Evolutionary conservation across 2,888 invertebrate species (phyloP).

Genomic region (Agrotis puta): DNA sequence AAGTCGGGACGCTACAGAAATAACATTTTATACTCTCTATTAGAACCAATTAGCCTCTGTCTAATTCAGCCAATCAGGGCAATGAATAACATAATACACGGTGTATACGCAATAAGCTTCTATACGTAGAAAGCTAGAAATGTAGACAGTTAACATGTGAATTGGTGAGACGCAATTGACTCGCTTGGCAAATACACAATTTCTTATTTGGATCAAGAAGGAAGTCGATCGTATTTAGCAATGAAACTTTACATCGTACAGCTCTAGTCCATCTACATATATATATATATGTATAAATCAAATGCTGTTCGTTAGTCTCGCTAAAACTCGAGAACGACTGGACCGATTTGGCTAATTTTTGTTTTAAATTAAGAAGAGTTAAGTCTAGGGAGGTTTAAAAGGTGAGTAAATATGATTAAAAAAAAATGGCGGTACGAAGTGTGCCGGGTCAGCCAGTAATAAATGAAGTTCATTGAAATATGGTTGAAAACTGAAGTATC

Average conservation of each 20-base stretch:
- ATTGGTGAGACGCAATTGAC: conserved; percentile 9
- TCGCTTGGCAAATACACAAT: conserved; percentile 12
- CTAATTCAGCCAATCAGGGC: conserved; percentile 44
- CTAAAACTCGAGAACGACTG: no score
- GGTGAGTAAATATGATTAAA: no score
- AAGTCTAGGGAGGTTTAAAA: no score
- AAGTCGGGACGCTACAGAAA: conserved; percentile 20
- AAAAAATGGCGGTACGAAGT: no score
- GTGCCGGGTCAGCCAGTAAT: no score
- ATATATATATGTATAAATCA: no score
- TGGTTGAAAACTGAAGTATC: no score
- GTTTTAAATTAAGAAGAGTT: no score
- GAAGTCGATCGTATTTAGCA: background rate
- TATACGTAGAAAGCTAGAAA: conserved; percentile 21
- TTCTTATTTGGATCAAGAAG: conserved; percentile 6
- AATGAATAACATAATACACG: conserved; percentile 15
- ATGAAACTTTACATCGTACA: background rate
- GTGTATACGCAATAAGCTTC: conserved; percentile 2
- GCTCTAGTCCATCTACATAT: no score
- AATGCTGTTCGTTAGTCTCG: no score
- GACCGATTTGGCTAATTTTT: no score
- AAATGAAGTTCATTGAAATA: no score
- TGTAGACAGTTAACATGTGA: background rate
- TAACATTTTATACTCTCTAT: conserved; percentile 26
- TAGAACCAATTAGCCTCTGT: conserved; percentile 31